These are phyloP conservation scores for Ramphastos sulfuratus DNA, from an alignment of 2,113 vertebrate genomes.

Conservation along the genomic window DNA sequence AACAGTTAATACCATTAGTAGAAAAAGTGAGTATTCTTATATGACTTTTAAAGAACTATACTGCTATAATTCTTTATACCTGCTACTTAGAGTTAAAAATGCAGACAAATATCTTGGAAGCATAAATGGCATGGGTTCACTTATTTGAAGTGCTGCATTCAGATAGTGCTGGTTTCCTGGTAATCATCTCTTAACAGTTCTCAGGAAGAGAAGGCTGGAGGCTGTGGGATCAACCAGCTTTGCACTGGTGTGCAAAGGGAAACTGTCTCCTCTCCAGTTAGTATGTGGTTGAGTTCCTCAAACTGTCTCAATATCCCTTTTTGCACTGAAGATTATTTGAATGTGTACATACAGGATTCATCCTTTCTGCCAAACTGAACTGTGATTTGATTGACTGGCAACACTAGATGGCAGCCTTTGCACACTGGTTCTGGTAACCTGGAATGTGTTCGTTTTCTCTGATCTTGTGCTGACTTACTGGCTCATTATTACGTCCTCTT, in stretches of 20 bases:
- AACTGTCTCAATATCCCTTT: not conserved
- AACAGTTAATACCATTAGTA: slow-evolving; percentile 95
- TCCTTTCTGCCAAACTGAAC: not conserved
- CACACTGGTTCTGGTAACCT: not conserved
- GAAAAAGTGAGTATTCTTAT: slow-evolving; percentile 84
- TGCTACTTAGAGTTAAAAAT: not conserved
- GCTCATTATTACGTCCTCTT: not conserved
- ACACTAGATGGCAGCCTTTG: slow-evolving; percentile 11
- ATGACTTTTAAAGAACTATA: not conserved
- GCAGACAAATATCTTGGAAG: not conserved
- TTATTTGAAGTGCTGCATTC: not conserved
- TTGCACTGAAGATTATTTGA: not conserved
- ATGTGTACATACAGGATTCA: fast-evolving
- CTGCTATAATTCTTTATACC: not conserved
- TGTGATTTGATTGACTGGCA: not conserved
- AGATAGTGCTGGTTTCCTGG: not conserved
- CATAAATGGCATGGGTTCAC: not conserved
- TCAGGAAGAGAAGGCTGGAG: not conserved
- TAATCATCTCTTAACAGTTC: not conserved
- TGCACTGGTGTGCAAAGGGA: not conserved
- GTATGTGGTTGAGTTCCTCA: not conserved
- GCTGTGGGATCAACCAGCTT: not conserved
- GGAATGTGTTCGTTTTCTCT: not conserved
- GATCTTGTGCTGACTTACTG: not conserved
- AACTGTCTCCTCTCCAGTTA: not conserved